Evolutionary conservation across 2,888 invertebrate species (phyloP), one percentile per base, ranked within the genome.

Genomic region (Eristalinus aeneus): DNA sequence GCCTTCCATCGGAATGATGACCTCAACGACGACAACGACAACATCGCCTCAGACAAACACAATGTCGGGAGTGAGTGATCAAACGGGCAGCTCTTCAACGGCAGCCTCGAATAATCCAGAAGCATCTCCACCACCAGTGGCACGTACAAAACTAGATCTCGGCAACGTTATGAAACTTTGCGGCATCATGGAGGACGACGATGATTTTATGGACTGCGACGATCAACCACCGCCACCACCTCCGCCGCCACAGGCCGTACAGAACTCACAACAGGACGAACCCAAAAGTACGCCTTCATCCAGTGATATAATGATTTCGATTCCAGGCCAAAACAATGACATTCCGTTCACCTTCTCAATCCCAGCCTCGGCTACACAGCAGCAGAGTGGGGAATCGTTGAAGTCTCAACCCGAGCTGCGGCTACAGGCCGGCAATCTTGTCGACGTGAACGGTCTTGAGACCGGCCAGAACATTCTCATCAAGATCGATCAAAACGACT

Each of bases 91-190:
- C 54, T 72, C 67, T 67, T 75, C 54, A 67, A 67, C 22, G n/a
- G n/a, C 73, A 22, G 68, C 31, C 53, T 39, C 77, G 0, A 82
- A 53, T 60, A 81, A 77, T 63, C 34, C 81, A 74, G 86, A 82
- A 67, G 71, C 73, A 82, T 82, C 88, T 65, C 73, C 82, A 69
- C 75, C 54, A 89, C 92, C 73, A 91, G 92, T 69, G 92, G 92
- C 12, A 60, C 86, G 86, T 86, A 81, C 81, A 82, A 94, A 95
- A 90, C 91, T 96, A 72, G 96, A 96, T 91, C 93, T 96, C 89
- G 95, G 95, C 71, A 95, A 95, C 91, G 95, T 96, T 53, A 96
- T 96, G 94, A 96, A 96, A 91, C 93, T 96, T 82, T 95, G 96
- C 65, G 95, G 96, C 92, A 93, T 93, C 76, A 95, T 95, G 85